Evolutionary conservation across 2,888 invertebrate species (phyloP).

Genomic region (Holacanthella duospinosa): DNA sequence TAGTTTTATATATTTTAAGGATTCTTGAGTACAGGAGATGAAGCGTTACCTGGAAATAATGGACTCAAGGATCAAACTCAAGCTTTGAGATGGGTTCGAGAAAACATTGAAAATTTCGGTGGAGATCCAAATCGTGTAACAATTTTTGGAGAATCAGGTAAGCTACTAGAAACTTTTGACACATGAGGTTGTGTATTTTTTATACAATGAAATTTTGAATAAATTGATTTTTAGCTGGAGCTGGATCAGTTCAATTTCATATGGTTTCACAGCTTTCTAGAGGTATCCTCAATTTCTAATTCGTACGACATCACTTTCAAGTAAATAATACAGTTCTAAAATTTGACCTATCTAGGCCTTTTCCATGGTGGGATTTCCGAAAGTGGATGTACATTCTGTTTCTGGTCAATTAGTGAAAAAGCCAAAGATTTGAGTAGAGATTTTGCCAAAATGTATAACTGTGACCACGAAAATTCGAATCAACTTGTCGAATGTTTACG

Average conservation of each 20-base stretch:
- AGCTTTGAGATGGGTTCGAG: slow-evolving; percentile 24
- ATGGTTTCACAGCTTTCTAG: slow-evolving; percentile 25
- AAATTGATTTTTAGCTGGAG: slow-evolving; percentile 17
- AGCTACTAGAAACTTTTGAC: neutral
- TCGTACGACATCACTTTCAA: neutral
- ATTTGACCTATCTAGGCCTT: slow-evolving; percentile 11
- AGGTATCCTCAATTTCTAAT: slow-evolving; percentile 15
- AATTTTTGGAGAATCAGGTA: slow-evolving; percentile 15
- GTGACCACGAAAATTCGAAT: slow-evolving; percentile 21
- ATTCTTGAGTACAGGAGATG: slow-evolving; percentile 24
- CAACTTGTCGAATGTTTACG: slow-evolving; percentile 26
- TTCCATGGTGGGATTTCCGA: slow-evolving; percentile 33
- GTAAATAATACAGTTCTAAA: neutral
- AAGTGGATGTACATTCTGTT: slow-evolving; percentile 32
- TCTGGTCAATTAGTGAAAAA: slow-evolving; percentile 32
- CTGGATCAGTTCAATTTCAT: slow-evolving; percentile 22
- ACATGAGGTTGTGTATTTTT: too few species aligned
- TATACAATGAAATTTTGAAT: neutral
- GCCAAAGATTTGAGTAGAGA: slow-evolving; percentile 15
- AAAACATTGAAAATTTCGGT: slow-evolving; percentile 18
- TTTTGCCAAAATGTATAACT: slow-evolving; percentile 19
- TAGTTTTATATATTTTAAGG: slow-evolving; percentile 15
- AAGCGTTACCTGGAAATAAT: slow-evolving; percentile 21
- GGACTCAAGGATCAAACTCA: slow-evolving; percentile 26
- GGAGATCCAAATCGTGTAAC: slow-evolving; percentile 20